Percentiles rank a stretch among this genome's conserved stretches.
Evolutionary conservation across 2,888 invertebrate genomes (phyloP).

Genomic region (Saturnia japonica): DNA sequence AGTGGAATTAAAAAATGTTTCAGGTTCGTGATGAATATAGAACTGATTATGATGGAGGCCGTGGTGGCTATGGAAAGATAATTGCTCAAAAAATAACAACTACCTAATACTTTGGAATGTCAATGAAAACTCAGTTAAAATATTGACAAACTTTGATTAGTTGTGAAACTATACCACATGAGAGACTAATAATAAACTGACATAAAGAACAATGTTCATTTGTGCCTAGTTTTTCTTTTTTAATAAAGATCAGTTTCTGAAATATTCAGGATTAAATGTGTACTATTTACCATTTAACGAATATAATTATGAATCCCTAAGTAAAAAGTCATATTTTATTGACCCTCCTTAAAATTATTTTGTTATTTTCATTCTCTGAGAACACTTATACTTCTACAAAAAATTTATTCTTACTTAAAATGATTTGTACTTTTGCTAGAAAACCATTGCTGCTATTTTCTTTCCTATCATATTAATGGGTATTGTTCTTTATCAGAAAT

Average conservation of each 20-base stretch:
- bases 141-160: constrained; percentile 26
- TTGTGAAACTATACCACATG: constrained; percentile 37
- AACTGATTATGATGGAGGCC: constrained; percentile 97
- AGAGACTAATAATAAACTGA: constrained; percentile 48
- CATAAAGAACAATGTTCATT: constrained; percentile 28
- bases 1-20: constrained; percentile 33
- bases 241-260: not conserved
- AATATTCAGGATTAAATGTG: constrained; percentile 3
- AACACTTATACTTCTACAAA: not conserved
- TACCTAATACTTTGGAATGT: constrained; percentile 80
- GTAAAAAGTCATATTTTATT: not conserved
- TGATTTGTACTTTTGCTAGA: not conserved
- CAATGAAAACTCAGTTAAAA: constrained; percentile 44
- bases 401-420: not conserved
- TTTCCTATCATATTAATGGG: not conserved
- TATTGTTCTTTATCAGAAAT: not conserved
- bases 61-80: constrained; percentile 98
- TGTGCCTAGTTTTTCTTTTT: not conserved
- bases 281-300: too few relatives aligned
- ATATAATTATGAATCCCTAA: not conserved
- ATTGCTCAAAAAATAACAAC: constrained; percentile 91
- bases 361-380: not conserved
- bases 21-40: constrained; percentile 98
- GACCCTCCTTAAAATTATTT: not conserved
- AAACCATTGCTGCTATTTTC: not conserved